Conservation (phyloP, 2,113 vertebrate species). For the Gambusia holbrooki region DNA sequence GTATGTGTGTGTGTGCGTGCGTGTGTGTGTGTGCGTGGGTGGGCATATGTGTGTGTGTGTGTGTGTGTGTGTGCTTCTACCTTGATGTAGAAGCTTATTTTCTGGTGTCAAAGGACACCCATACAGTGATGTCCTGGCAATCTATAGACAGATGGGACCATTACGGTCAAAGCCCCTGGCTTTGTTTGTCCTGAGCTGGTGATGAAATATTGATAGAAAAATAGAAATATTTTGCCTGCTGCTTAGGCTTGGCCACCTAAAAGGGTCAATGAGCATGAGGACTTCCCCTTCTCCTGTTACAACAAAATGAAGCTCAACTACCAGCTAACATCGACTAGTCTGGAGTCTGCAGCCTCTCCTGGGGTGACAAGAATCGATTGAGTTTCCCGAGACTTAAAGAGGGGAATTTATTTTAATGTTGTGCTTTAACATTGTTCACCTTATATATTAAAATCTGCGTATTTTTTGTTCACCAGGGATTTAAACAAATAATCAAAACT, state of each 20-base stretch:
- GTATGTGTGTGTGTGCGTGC: conserved; percentile 32
- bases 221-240: conserved; percentile 86
- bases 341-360: conserved; percentile 48
- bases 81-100: conserved; percentile 70
- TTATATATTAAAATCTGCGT: neutral
- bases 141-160: conserved; percentile 84
- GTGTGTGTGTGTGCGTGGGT: conserved; percentile 52
- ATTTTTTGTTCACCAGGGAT: too few relatives aligned
- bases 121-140: conserved; percentile 68
- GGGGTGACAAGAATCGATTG: conserved; percentile 66
- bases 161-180: conserved; percentile 78
- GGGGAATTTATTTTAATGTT: neutral
- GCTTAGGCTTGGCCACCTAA: conserved; percentile 74
- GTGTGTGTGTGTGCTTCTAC: conserved; percentile 44
- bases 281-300: conserved; percentile 77
- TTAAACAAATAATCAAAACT: too few relatives aligned
- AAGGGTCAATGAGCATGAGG: conserved; percentile 81
- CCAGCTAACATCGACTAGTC: conserved; percentile 58
- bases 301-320: conserved; percentile 53
- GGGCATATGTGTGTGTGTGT: conserved; percentile 45
- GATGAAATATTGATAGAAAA: conserved; percentile 88
- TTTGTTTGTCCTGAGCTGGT: conserved; percentile 80
- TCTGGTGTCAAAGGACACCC: conserved; percentile 81
- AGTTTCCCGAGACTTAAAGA: conserved; percentile 45
- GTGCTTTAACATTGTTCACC: conserved; percentile 1